Percentiles rank a stretch among this genome's conserved stretches.
Conservation (phyloP, 2,797 vertebrate species). For the Phrynocephalus forsythii region DNA sequence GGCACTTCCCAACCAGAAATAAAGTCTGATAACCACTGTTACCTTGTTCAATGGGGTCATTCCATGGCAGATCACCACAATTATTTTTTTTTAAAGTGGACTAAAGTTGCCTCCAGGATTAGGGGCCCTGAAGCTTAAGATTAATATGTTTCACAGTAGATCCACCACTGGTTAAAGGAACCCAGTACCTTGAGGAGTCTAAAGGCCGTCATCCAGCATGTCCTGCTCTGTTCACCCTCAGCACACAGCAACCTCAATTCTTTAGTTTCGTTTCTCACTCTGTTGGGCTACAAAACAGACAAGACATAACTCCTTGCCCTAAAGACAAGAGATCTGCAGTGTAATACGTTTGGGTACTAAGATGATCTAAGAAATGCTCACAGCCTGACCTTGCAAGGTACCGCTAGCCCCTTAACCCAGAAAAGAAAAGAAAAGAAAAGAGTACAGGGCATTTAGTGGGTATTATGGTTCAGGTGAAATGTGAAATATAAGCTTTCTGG, state of each 20-base stretch:
- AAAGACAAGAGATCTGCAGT: background rate
- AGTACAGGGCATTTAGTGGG: background rate
- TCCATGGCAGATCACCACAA: no score
- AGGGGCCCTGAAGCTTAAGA: no score
- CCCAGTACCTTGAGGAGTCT: conserved; percentile 90
- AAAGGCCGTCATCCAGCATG: conserved; percentile 97
- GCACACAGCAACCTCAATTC: conserved; percentile 94
- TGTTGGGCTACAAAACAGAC: conserved; percentile 85
- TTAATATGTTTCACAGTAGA: no score
- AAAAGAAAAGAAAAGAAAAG: background rate
- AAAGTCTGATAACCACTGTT: no score
- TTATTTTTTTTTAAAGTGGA: no score
- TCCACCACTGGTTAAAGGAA: background rate
- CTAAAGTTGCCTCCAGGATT: no score
- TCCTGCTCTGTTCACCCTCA: conserved; percentile 93
- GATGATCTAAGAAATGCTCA: background rate
- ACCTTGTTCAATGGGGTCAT: no score
- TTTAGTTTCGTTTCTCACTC: conserved; percentile 89
- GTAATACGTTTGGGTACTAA: background rate
- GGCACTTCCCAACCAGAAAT: no score
- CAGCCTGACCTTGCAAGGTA: background rate
- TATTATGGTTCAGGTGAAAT: background rate
- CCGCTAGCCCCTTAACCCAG: background rate
- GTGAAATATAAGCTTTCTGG: background rate
- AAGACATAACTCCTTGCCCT: background rate